Evolutionary conservation across 2,888 invertebrate species (phyloP), one percentile per base, ranked within the genome.

Genomic region (Masnerella sp.): DNA sequence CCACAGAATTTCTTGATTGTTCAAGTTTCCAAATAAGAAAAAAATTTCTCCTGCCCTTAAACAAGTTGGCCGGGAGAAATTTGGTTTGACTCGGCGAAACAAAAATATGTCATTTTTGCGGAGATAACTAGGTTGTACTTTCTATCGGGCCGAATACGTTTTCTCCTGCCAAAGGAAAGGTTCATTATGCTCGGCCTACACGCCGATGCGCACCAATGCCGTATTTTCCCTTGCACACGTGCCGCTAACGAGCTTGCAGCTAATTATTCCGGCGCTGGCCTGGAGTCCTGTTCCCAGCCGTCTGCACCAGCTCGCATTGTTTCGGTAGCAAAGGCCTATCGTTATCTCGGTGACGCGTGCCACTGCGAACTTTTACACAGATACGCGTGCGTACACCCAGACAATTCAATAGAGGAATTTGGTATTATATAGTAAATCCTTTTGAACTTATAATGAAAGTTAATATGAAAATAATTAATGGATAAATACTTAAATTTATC

Each of bases 191-290:
- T 22, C 38, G 18, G 52, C 42, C 56, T 49, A 56, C 56, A 58
- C 51, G 40, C 40, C 45, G 49, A 54, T 72, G 65, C 45, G 47
- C 54, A 52, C 32, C 15, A 71, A 64, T 58, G 52, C 54, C 47
- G 36, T 34, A 43, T 47, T 62, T 47, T 49, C 49, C 40, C 62
- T 56, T 18, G 20, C 9, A 51, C 71, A 71, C 54, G 59, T 65
- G 52, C 20, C 22, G 32, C 52, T 65, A 72, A 67, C 52, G 52
- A 61, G 51, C 65, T 72, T 67, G 65, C 54, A 49, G 36, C 72
- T 72, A 67, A 62, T 62, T 62, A 68, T 73, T 61, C 64, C 52
- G 54, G 49, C 43, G 62, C 58, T 56, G 54, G 52, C 54, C 49
- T 30, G 34, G 38, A 20, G 45, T 62, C 36, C 38, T 36, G 64